Evolutionary conservation across 2,888 invertebrate genomes (phyloP), one percentile per base, ranked within the genome.

Genomic region (Volucella zonaria): DNA sequence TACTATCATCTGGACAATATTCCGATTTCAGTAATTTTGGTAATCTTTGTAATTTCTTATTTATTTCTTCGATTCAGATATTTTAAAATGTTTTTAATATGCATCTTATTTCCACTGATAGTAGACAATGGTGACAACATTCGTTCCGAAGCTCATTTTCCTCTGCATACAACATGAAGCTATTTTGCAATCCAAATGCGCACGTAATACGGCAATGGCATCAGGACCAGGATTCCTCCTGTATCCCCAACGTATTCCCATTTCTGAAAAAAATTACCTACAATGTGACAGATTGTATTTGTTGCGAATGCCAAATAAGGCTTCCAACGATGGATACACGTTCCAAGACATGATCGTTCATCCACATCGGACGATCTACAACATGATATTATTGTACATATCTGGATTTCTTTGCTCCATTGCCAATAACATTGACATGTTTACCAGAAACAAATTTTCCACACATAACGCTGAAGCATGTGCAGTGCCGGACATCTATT

Each of bases 231-330:
- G 49, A 47, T 49, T 4, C 23, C 45, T 38, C 10, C 23, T 9
- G 45, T 23, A 49, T 64, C 68, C 71, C 78, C 56, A 3, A 12
- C 59, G 71, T 54, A 78, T 78, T 71, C 64, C 40, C 59, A 64
- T 66, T 78, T 78, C 52, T 40, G 47, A 11, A 49, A 31, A 67
- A 68, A 80, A 74, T 80, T 67, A 80, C 66, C 52, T 54, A 42
- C 66, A 61, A 80, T 67, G 79, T 80, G 74, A 80, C 79, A 74
- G 67, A 80, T 74, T 73, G 66, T 47, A 74, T 74, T 74, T 67
- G 54, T 67, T 61, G 43, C 2, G 52, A 80, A 73, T 79, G 40
- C 71, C 66, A 79, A 73, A 79, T 73, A 49, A 8, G 74, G 56
- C 18, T 18, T 23, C n/a, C 67, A 61, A 23, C 47, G 14, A 54